phyloP scores from a whole-genome alignment of 2,797 vertebrate genomes.

The Perdix hodgsoniae region DNA sequence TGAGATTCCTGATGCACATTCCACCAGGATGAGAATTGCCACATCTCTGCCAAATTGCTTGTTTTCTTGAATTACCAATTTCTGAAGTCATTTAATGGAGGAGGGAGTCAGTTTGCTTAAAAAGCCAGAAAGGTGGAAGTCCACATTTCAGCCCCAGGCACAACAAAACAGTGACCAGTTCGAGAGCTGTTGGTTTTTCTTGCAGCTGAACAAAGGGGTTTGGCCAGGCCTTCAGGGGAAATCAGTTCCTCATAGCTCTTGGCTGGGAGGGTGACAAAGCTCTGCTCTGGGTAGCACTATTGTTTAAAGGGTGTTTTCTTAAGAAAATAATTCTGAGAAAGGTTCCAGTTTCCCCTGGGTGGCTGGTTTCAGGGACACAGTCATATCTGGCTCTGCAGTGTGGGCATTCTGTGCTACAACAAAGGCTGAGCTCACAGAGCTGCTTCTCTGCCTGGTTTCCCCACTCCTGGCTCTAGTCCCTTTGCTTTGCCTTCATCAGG shows the following conservation, averaged over 20 bases:
- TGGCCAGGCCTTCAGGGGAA: background rate
- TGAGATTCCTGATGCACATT: background rate
- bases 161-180: background rate
- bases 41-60: background rate
- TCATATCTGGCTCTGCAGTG: too few species aligned
- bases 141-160: background rate
- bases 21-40: background rate
- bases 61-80: background rate
- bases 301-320: background rate
- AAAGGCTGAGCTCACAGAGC: background rate
- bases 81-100: background rate
- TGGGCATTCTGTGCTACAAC: background rate
- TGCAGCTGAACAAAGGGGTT: background rate
- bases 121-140: background rate
- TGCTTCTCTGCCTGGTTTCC: background rate
- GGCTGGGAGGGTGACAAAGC: background rate
- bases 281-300: background rate
- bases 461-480: background rate
- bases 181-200: rapidly evolving
- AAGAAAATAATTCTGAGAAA: background rate
- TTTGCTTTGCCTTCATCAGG: background rate
- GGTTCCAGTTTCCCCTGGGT: background rate
- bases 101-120: background rate
- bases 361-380: background rate
- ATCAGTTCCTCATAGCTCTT: background rate